Base-by-base conservation (phyloP, 2,113 vertebrate species). In the Indicator maculatus region DNA sequence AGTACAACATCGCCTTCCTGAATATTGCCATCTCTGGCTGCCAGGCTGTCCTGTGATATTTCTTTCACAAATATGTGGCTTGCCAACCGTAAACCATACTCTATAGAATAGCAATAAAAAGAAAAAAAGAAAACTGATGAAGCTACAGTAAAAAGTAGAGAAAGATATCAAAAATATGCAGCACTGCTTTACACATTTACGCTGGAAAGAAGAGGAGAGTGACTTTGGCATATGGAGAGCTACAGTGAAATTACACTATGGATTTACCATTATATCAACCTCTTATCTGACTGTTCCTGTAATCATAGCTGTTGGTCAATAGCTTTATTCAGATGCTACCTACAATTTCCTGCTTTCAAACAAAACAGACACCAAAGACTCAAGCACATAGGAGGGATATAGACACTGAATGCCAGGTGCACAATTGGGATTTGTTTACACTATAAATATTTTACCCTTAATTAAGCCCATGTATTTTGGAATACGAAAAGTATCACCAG, bases 61-160 rank as follows among this genome's bases (percentile, higher is more conserved):
- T 99, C 99, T 98, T 99, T 99, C 93, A 99, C 99, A 97, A 99
- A 99, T 97, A 99, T 99, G 97, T 99, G 99, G 97, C 99, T 99
- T 97, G 99, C 99, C 98, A 99, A 98, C 92, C 99, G 99, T 95
- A 99, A 98, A 96, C 99, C 99, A 97, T 99, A 99, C 95, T 99
- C 99, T 99, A 61, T 9, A 12, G 5, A 60, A 26, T 0, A 81
- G 52, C n/a, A 74, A 55, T 28, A n/a, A 41, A 84, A 86, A 14
- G 69, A 41, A 75, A 33, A 79, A 92, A 36, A 78, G 18, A 83
- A 72, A 79, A 71, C 7, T 12, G 12, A 79, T 69, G 41, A 85
- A 83, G 28, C 36, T 78, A 61, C 11, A 53, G 39, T 16, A 59
- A 60, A 39, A n/a, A 28, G 38, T 53, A 16, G 8, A 79, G 97